Evolutionary conservation across 2,113 vertebrate species (phyloP).

Genomic region (Lipophrys pholis): DNA sequence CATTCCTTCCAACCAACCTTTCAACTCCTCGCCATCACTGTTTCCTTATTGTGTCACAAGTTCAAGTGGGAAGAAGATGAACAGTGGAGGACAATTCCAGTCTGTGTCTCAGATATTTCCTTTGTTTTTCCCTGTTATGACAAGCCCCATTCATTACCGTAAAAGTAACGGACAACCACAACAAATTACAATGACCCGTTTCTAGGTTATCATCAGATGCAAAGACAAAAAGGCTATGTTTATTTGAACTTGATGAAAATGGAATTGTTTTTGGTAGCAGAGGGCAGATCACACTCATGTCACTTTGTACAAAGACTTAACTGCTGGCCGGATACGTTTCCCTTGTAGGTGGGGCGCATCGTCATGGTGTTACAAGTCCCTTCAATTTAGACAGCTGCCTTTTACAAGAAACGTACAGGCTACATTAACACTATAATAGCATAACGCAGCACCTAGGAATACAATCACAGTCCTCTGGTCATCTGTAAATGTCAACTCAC

Average conservation of each 20-base stretch:
- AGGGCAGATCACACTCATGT: slow-evolving; percentile 31
- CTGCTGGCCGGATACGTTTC: slow-evolving; percentile 30
- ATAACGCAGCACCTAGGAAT: slow-evolving; percentile 55
- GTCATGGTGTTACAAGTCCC: slow-evolving; percentile 45
- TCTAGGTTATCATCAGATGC: not conserved
- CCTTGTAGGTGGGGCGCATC: slow-evolving; percentile 27
- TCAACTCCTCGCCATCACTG: slow-evolving; percentile 47
- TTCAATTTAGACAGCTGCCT: slow-evolving; percentile 68
- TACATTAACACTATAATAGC: slow-evolving; percentile 59
- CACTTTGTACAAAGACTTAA: slow-evolving; percentile 39
- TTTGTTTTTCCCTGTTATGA: slow-evolving; percentile 33
- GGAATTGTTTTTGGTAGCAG: slow-evolving; percentile 22
- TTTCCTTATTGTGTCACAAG: slow-evolving; percentile 53
- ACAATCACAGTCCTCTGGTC: slow-evolving; percentile 44
- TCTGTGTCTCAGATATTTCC: slow-evolving; percentile 54
- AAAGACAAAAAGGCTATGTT: slow-evolving; percentile 42
- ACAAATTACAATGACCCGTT: slow-evolving; percentile 24
- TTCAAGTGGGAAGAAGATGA: slow-evolving; percentile 40
- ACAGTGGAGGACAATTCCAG: slow-evolving; percentile 58
- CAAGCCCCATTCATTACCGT: slow-evolving; percentile 31
- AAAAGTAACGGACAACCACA: slow-evolving; percentile 15
- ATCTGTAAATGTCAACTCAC: slow-evolving; percentile 61
- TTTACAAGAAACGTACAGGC: slow-evolving; percentile 65
- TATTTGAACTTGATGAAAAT: slow-evolving; percentile 64
- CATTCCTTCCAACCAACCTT: slow-evolving; percentile 50